phyloP scores from a whole-genome alignment of 2,113 vertebrate genomes.

The Engystomops pustulosus region DNA sequence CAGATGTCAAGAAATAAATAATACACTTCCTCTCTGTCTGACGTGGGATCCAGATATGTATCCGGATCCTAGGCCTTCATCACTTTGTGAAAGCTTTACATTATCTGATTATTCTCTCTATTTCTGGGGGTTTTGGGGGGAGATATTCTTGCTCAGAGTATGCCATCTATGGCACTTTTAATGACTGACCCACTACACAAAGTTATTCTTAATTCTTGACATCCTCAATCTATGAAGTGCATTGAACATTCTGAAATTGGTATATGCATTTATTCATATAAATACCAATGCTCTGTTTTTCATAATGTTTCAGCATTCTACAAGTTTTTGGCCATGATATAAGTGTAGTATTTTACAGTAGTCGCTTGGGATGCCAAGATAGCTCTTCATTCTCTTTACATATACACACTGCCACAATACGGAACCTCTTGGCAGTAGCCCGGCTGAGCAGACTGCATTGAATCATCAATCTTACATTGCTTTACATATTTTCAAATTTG shows the following conservation, averaged over 20 bases:
- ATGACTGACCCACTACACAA: too few relatives aligned
- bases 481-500: slow-evolving; percentile 26
- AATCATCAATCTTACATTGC: neutral
- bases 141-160: too few relatives aligned
- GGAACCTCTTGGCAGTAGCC: slow-evolving; percentile 8
- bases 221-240: too few relatives aligned
- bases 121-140: too few relatives aligned
- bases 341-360: slow-evolving; percentile 33
- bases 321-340: neutral
- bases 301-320: neutral
- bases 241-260: neutral
- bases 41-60: too few relatives aligned
- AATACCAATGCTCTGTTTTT: neutral
- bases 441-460: neutral
- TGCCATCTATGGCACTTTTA: too few relatives aligned
- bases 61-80: too few relatives aligned
- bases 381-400: slow-evolving; percentile 30
- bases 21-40: too few relatives aligned
- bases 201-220: too few relatives aligned
- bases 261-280: neutral
- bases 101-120: too few relatives aligned
- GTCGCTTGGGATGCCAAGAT: slow-evolving; percentile 11
- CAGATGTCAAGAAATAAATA: too few relatives aligned
- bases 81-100: too few relatives aligned
- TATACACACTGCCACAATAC: slow-evolving; percentile 24